phyloP scores from a whole-genome alignment of 1,140 invertebrate species.

The Zaprionus capensis region DNA sequence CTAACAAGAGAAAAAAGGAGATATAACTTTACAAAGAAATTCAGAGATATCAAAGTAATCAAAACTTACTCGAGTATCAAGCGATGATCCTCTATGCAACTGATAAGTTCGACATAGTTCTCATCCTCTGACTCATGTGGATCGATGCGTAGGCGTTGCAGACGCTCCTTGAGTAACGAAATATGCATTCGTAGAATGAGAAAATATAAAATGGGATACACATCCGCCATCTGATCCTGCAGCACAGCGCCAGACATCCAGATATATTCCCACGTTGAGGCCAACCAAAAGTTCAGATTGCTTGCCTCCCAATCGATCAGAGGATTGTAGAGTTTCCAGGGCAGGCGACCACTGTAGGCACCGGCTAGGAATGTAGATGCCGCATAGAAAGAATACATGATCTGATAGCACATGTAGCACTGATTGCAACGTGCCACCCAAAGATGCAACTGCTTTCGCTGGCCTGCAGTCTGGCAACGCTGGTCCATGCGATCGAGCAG shows the following conservation, averaged over 20 bases:
- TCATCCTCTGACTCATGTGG: conserved; percentile 13
- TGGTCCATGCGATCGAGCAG: conserved; percentile 53
- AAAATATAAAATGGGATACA: conserved; percentile 53
- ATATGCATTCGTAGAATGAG: conserved; percentile 48
- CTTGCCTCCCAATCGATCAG: conserved; percentile 31
- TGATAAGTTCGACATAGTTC: conserved; percentile 43
- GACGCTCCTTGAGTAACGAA: conserved; percentile 32
- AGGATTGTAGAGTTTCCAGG: conserved; percentile 61
- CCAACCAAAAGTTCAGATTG: conserved; percentile 15
- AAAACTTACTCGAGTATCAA: conserved; percentile 55
- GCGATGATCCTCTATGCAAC: conserved; percentile 55
- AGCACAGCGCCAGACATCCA: conserved; percentile 40
- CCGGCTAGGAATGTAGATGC: conserved; percentile 24
- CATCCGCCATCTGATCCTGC: conserved; percentile 54
- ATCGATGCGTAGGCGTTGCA: conserved; percentile 32
- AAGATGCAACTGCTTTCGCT: conserved; percentile 24
- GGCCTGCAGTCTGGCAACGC: conserved; percentile 19
- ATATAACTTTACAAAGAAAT: background rate
- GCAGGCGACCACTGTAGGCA: conserved; percentile 16
- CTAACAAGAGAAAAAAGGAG: conserved; percentile 2
- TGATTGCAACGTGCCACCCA: conserved; percentile 39
- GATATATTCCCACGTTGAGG: conserved; percentile 14
- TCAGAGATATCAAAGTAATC: background rate
- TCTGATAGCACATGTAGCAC: conserved; percentile 31
- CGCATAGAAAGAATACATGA: conserved; percentile 27